phyloP scores from a whole-genome alignment of 1,140 invertebrate species.

The Thereuonema tuberculata region DNA sequence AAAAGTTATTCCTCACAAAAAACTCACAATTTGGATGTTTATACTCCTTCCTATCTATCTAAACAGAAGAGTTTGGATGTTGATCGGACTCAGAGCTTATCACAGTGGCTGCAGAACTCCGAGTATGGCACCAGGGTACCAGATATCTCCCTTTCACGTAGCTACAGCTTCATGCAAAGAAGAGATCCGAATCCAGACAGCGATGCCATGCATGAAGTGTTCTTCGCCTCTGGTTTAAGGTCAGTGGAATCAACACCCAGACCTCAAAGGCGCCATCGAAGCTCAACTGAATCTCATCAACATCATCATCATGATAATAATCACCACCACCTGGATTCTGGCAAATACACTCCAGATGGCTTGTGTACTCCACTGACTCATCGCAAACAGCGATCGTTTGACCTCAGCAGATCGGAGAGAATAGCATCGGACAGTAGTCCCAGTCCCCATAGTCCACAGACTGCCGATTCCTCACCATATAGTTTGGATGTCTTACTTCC shows the following conservation, averaged over 20 bases:
- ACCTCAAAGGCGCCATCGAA: conserved; percentile 22
- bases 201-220: conserved; percentile 69
- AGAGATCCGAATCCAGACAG: conserved; percentile 32
- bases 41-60: conserved; percentile 17
- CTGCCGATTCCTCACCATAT: neutral
- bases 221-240: conserved; percentile 36
- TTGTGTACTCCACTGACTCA: conserved; percentile 26
- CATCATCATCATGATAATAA: conserved; percentile 21
- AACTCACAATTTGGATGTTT: neutral
- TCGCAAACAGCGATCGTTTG: conserved; percentile 22
- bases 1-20: neutral
- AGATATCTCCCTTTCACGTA: conserved; percentile 38
- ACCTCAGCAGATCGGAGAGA: conserved; percentile 12
- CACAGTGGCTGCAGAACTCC: neutral
- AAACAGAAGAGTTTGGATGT: conserved; percentile 37
- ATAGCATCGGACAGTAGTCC: conserved; percentile 3
- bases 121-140: conserved; percentile 17
- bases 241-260: conserved; percentile 33
- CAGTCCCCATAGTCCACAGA: neutral
- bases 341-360: conserved; percentile 14
- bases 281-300: conserved; percentile 11
- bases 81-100: conserved; percentile 4
- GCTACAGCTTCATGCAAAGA: conserved; percentile 57
- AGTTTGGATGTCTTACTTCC: conserved; percentile 21
- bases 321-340: conserved; percentile 22